Evolutionary conservation across 2,888 invertebrate genomes (phyloP).

Genomic region (Chymomyza caudatula): DNA sequence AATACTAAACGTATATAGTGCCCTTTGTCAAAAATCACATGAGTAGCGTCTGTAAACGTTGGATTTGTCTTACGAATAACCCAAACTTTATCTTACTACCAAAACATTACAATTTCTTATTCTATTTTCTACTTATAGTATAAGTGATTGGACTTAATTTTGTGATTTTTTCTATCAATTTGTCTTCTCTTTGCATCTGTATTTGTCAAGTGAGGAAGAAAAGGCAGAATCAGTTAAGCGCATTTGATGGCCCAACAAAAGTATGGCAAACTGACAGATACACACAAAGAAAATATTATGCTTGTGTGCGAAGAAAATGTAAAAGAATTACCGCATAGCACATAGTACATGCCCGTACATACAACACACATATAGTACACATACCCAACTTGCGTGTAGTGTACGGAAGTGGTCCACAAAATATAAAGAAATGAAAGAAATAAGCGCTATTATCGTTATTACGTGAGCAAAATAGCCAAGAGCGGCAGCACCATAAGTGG

Average conservation of each 20-base stretch:
- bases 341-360: no score
- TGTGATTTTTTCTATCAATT: constrained; percentile 39
- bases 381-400: not conserved
- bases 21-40: not conserved
- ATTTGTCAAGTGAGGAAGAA: not conserved
- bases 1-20: no score
- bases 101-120: not conserved
- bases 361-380: not conserved
- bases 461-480: constrained; percentile 52
- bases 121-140: not conserved
- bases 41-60: not conserved
- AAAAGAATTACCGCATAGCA: constrained; percentile 30
- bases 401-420: constrained; percentile 23
- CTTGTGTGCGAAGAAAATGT: constrained; percentile 19
- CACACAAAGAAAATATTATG: constrained; percentile 11
- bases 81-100: not conserved
- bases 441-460: constrained; percentile 57
- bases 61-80: not conserved
- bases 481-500: constrained; percentile 12
- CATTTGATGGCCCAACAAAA: constrained; percentile 38
- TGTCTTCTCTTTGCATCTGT: constrained; percentile 18
- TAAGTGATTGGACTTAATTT: constrained; percentile 1
- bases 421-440: constrained; percentile 47
- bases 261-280: not conserved
- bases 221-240: constrained; percentile 42